Evolutionary conservation across 2,113 vertebrate genomes (phyloP).

Genomic region (Myiopsitta monachus): DNA sequence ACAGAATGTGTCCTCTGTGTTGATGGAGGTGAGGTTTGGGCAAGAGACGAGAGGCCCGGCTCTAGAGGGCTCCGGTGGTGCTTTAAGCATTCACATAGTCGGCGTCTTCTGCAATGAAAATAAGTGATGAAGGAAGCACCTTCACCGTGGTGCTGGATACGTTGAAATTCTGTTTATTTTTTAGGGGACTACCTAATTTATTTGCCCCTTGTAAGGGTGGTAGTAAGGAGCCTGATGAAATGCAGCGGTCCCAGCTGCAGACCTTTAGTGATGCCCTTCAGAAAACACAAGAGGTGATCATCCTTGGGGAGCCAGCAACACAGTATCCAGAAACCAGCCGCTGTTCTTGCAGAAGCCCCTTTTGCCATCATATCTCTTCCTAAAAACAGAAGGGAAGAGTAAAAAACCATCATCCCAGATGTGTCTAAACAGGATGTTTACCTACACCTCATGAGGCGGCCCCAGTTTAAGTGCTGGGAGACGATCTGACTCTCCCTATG

Average conservation of each 20-base stretch:
- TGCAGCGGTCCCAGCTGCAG: not conserved
- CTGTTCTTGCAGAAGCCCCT: fast-evolving
- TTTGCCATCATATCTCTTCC: not conserved
- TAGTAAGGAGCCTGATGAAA: not conserved
- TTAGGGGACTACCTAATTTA: not conserved
- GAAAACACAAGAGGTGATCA: not conserved
- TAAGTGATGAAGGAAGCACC: not conserved
- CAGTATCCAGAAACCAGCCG: not conserved
- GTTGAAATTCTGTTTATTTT: not conserved
- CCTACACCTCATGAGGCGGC: not conserved
- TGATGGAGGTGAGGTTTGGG: not conserved
- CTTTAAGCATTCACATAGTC: fast-evolving
- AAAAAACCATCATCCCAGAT: not conserved
- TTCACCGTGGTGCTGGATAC: fast-evolving
- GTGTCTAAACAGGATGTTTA: not conserved
- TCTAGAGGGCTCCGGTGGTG: not conserved
- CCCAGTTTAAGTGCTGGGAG: not conserved
- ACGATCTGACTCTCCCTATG: fast-evolving
- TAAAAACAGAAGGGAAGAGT: not conserved
- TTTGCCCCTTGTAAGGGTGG: not conserved
- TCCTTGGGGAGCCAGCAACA: not conserved
- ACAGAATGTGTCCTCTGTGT: not conserved
- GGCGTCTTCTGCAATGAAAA: not conserved
- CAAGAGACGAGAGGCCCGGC: not conserved
- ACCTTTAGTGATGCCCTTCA: not conserved